These are phyloP conservation scores for Drosophila fungiperda DNA, from an alignment of 2,888 invertebrate species.

Conservation along the genomic window DNA sequence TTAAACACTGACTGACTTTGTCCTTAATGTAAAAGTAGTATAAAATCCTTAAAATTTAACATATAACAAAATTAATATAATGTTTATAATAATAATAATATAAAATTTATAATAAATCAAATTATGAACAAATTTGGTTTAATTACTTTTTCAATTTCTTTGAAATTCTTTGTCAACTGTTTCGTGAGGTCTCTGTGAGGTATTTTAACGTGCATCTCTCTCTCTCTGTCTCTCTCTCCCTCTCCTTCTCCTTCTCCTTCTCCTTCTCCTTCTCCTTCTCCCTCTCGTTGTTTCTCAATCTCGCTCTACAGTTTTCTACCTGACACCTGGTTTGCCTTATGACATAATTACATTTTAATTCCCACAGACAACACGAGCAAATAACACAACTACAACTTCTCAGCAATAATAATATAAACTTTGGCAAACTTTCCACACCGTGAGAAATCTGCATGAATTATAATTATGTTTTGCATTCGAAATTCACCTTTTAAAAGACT, in stretches of 20 bases:
- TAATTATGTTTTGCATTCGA: conserved; percentile 79
- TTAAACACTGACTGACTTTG: neutral
- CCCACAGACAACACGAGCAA: conserved; percentile 59
- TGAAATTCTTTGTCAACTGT: neutral
- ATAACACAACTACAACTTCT: conserved; percentile 57
- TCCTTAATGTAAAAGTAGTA: neutral
- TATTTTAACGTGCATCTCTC: conserved; percentile 34
- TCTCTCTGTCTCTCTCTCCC: neutral
- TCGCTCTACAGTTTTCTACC: conserved; percentile 13
- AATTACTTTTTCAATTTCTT: neutral
- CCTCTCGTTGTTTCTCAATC: neutral
- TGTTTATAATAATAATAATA: neutral
- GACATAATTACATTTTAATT: conserved; percentile 80
- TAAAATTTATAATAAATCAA: neutral
- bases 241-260: neutral
- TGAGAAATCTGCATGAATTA: conserved; percentile 73
- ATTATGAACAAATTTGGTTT: neutral
- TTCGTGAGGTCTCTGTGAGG: neutral
- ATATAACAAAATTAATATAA: neutral
- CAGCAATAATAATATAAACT: conserved; percentile 65
- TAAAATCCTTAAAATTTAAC: too few species aligned
- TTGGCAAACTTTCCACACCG: conserved; percentile 63
- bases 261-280: neutral
- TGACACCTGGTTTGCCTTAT: conserved; percentile 49
- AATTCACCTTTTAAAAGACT: conserved; percentile 75